Percentiles rank a stretch among this genome's conserved stretches.
These are phyloP conservation scores for Lacanobia wlatinum DNA, from an alignment of 2,888 invertebrate species.

Conservation along the genomic window DNA sequence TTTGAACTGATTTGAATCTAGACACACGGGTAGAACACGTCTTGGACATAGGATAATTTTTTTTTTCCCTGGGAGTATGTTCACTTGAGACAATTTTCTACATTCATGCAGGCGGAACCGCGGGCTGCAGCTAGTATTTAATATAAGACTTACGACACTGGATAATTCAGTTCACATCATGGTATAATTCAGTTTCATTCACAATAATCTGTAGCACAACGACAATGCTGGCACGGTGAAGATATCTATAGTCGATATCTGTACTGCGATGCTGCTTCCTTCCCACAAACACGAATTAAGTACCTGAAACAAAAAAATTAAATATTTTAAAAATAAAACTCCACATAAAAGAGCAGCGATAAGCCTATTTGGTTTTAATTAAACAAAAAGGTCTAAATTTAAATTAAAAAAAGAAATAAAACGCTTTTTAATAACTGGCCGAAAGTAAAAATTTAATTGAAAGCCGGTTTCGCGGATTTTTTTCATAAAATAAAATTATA, in stretches of 20 bases:
- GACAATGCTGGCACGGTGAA: too few species aligned
- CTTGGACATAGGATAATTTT: too few species aligned
- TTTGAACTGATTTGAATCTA: too few species aligned
- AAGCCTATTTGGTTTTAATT: conserved; percentile 40
- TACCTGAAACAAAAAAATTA: conserved; percentile 62
- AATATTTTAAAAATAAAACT: conserved; percentile 12
- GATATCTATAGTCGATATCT: too few species aligned
- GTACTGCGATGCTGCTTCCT: too few species aligned
- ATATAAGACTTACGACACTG: neutral
- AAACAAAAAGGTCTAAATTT: conserved; percentile 15
- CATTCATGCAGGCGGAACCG: too few species aligned
- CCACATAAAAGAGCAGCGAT: conserved; percentile 5
- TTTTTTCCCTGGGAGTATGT: too few species aligned
- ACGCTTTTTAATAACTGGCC: conserved; percentile 35
- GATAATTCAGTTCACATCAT: too few species aligned
- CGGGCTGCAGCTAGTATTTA: too few species aligned
- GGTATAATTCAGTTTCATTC: neutral
- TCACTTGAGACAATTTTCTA: too few species aligned
- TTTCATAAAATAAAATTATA: conserved; percentile 34
- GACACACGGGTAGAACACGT: too few species aligned
- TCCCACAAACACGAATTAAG: conserved; percentile 27
- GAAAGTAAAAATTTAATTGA: conserved; percentile 23
- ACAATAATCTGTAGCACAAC: too few species aligned
- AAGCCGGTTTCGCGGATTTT: conserved; percentile 14
- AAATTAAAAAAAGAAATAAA: conserved; percentile 37